Evolutionary conservation across 2,113 vertebrate genomes (phyloP), one percentile per base, ranked within the genome.

Genomic region (Stictonetta naevosa): DNA sequence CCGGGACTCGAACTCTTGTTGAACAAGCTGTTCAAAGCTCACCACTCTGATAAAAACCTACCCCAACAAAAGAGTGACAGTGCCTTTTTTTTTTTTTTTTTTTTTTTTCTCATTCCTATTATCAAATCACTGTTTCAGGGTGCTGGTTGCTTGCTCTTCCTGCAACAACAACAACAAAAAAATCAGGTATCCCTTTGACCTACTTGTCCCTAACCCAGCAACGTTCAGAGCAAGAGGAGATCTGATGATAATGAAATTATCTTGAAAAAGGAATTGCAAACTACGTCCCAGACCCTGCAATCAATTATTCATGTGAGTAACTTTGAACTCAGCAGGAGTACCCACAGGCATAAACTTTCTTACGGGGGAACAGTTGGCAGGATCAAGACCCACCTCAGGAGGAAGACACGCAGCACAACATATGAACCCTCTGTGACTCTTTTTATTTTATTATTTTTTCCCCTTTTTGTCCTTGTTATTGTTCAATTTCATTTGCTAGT

Each of bases 301-400:
- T 97, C 92, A 96, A 96, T 95, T 97, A 96, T 96, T 96, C 77
- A 97, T 96, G 83, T 66, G 74, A 96, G 88, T 77, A 96, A 95
- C 96, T 97, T 96, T 97, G 93, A 97, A 96, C 95, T 97, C 93
- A 96, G 93, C 88, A 88, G 91, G 92, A 96, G 88, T 68, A 95
- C 93, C 95, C 93, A 96, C 83, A 92, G 92, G 96, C 94, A 94
- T 87, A 95, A 96, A 94, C 91, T 95, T 96, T 96, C 77, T 95
- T 95, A 95, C 63, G 76, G 91, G 77, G 76, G 53, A 95, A 92
- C 86, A 95, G 92, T 84, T 95, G 93, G 95, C 74, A 97, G 84
- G 91, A 94, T 96, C 96, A 97, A 95, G 96, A 96, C 92, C 88
- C 71, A 96, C 76, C 75, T 96, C 93, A 75, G 93, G 87, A 95